Base-by-base conservation (phyloP, 2,797 vertebrate genomes). In the Rachycentron canadum region DNA sequence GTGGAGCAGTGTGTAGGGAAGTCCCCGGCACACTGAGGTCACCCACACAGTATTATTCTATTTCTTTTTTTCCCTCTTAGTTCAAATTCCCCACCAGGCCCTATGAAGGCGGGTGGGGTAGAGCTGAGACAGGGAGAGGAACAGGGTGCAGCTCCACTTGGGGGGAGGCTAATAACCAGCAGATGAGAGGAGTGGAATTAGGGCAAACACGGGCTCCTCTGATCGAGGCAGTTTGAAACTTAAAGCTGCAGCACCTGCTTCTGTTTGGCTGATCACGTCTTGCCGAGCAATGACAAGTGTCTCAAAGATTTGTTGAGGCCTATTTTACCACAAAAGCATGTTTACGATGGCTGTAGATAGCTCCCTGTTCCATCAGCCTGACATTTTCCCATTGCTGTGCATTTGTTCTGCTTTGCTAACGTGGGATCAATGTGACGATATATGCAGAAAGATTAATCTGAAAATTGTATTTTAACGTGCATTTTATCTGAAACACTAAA, bases 1-100 rank as follows among this genome's bases (percentile, higher is more conserved):
- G 88, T 84, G 90, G 86, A 79, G 86, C 80, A 34, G 72, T 3
- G 50, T 17, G 69, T 0, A 81, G 86, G 81, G 85, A 92, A 86
- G 85, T 86, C 88, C 84, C 82, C 19, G 4, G 66, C 66, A 59
- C 67, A 50, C 84, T 25, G 85, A 85, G 90, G 81, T 86, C 91
- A 78, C 60, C 47, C 76, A 81, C 81, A 55, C 58, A 41, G 10
- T 58, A 19, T 78, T 88, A 83, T 76, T 79, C 59, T 56, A 41
- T 56, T 41, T 65, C 7, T 19, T 10, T 34, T 58, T 50, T 49
- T 3, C 10, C 60, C 53, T 30, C 40, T 72, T 23, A 65, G 73
- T 68, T 75, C 16, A 58, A 77, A 67, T 73, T 68, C 71, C 80
- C 41, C 72, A 64, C 7, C 56, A 47, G 70, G 66, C 14, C 62